Percentiles rank a stretch among this genome's conserved stretches.
Conservation (phyloP, 2,797 vertebrate genomes). For the Manis pentadactyla region DNA sequence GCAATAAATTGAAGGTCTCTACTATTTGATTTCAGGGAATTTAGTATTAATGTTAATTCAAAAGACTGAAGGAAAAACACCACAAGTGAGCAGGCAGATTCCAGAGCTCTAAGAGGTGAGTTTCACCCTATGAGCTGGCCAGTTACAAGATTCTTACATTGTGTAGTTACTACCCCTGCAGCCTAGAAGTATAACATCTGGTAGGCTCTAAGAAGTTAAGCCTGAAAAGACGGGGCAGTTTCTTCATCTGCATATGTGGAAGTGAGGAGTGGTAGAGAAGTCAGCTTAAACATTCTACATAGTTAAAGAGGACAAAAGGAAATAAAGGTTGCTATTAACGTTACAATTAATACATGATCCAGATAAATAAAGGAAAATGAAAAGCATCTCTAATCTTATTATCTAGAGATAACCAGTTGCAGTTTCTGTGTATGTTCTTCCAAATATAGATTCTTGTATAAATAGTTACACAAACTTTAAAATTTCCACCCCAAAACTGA, state of each 20-base stretch:
- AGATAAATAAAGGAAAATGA: neutral
- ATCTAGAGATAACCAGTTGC: neutral
- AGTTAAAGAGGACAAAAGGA: neutral
- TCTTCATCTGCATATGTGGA: neutral
- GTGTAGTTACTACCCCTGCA: neutral
- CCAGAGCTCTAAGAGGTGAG: neutral
- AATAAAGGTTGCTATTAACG: neutral
- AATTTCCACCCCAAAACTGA: neutral
- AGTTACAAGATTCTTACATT: neutral
- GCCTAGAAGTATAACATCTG: accelerated
- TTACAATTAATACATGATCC: neutral
- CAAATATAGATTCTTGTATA: neutral
- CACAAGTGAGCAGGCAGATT: neutral
- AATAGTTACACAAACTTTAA: neutral
- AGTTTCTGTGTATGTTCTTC: neutral
- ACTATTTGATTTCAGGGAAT: slow-evolving; percentile 52
- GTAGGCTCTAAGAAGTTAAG: neutral
- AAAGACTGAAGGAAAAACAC: neutral
- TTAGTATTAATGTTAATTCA: slow-evolving; percentile 63
- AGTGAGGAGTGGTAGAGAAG: neutral
- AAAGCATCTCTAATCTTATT: neutral
- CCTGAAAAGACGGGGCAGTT: neutral
- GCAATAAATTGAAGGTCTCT: slow-evolving; percentile 30
- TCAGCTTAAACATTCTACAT: neutral
- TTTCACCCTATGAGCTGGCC: neutral